These are phyloP conservation scores for Sarcophaga subvicina DNA, from an alignment of 2,888 invertebrate genomes.

Conservation along the genomic window DNA sequence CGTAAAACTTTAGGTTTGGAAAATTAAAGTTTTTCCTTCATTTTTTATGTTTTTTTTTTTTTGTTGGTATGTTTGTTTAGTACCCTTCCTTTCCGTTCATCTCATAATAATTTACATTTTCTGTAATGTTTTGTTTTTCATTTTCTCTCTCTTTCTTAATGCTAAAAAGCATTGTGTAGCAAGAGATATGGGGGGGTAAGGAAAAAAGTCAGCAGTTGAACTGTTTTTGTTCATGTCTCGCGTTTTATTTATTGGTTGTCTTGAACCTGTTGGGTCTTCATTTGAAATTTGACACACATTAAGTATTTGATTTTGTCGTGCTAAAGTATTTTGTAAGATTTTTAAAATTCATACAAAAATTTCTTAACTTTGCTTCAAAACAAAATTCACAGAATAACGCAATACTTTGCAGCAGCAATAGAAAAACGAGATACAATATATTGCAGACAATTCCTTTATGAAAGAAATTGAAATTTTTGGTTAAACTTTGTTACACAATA, in stretches of 20 bases:
- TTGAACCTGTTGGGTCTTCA: constrained; percentile 65
- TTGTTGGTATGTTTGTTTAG: constrained; percentile 28
- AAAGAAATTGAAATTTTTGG: not conserved
- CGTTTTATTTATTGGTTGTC: constrained; percentile 56
- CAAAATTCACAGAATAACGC: constrained; percentile 21
- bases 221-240: constrained; percentile 36
- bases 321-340: constrained; percentile 51
- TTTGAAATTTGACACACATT: constrained; percentile 59
- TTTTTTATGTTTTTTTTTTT: constrained; percentile 1
- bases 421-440: not conserved
- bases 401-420: not conserved
- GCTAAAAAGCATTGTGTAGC: no score
- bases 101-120: constrained; percentile 52
- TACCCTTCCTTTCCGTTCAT: not conserved
- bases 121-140: not conserved
- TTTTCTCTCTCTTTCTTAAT: not conserved
- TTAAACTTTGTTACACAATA: not conserved
- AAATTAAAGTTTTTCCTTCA: constrained; percentile 27
- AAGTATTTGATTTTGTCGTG: constrained; percentile 54
- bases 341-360: not conserved
- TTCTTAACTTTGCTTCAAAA: constrained; percentile 19
- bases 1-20: not conserved
- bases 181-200: no score
- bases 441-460: no score
- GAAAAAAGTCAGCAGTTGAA: constrained; percentile 23